phyloP scores from a whole-genome alignment of 2,888 invertebrate species.

The Phlogophora meticulosa region DNA sequence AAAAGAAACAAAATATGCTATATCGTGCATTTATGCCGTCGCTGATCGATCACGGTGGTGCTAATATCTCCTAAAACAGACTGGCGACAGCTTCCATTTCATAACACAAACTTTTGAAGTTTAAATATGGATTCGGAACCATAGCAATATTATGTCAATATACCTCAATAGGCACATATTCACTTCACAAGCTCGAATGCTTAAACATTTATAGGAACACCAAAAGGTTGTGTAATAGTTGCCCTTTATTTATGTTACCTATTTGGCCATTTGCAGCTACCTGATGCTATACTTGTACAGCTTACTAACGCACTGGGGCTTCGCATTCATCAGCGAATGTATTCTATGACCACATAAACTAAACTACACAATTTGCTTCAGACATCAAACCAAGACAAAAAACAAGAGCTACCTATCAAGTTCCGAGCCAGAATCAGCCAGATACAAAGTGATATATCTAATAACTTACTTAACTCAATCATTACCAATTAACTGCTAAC shows the following conservation, averaged over 20 bases:
- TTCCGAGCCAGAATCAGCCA: conserved; percentile 15
- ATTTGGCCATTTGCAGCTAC: neutral
- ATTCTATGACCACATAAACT: neutral
- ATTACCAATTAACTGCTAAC: conserved; percentile 61
- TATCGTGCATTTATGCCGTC: too few species aligned
- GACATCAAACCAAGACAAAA: conserved; percentile 27
- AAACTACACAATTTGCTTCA: neutral
- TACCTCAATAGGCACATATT: too few species aligned
- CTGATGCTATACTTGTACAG: too few species aligned
- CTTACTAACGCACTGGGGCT: neutral
- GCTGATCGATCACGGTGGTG: too few species aligned
- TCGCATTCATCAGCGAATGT: neutral
- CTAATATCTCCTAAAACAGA: too few species aligned
- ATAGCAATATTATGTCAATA: too few species aligned
- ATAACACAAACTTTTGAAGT: too few species aligned
- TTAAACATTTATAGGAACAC: too few species aligned
- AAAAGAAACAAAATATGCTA: too few species aligned
- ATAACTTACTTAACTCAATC: conserved; percentile 64
- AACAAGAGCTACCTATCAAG: conserved; percentile 22
- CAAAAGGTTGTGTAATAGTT: neutral
- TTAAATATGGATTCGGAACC: too few species aligned
- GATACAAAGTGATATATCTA: conserved; percentile 50
- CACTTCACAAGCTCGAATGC: too few species aligned
- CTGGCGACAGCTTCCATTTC: too few species aligned
- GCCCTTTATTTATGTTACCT: neutral